Evolutionary conservation across 1,140 invertebrate genomes (phyloP).

Genomic region (Drosophila leontia): DNA sequence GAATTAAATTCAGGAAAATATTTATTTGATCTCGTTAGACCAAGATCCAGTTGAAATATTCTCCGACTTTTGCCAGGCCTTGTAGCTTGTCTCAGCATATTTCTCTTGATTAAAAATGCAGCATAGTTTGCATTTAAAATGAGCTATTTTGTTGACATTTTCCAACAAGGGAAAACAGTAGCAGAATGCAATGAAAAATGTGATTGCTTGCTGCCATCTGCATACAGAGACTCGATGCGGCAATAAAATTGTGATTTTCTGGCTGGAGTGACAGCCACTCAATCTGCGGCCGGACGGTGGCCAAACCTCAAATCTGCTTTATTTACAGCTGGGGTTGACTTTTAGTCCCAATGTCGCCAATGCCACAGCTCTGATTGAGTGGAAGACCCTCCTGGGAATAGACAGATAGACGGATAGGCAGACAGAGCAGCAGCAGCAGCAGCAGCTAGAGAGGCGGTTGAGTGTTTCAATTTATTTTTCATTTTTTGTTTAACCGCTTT

Average conservation of each 20-base stretch:
- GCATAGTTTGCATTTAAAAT: constrained; percentile 13
- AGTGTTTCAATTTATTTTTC: constrained; percentile 82
- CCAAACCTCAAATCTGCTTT: constrained; percentile 31
- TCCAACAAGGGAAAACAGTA: not conserved
- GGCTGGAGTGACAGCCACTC: constrained; percentile 57
- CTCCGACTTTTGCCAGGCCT: not conserved
- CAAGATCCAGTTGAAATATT: not conserved
- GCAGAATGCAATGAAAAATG: constrained; percentile 25
- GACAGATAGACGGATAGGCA: constrained; percentile 6
- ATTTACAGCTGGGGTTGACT: constrained; percentile 18
- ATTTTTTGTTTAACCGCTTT: constrained; percentile 74
- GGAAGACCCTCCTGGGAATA: constrained; percentile 21
- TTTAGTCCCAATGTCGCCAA: constrained; percentile 30
- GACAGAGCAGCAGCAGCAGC: too few species aligned
- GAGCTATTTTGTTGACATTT: constrained; percentile 28
- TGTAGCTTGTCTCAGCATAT: not conserved
- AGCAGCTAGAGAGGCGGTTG: constrained; percentile 34
- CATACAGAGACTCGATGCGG: not conserved
- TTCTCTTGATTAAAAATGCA: constrained; percentile 5
- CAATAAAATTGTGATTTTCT: constrained; percentile 42
- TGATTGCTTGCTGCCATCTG: constrained; percentile 14
- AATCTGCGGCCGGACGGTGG: constrained; percentile 53
- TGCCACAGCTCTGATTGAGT: constrained; percentile 42
- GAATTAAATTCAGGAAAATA: not conserved
- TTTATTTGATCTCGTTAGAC: not conserved